Percentiles rank a stretch among this genome's conserved stretches.
These are phyloP conservation scores for Neolamprologus variostigma DNA, from an alignment of 2,113 vertebrate species.

Conservation along the genomic window DNA sequence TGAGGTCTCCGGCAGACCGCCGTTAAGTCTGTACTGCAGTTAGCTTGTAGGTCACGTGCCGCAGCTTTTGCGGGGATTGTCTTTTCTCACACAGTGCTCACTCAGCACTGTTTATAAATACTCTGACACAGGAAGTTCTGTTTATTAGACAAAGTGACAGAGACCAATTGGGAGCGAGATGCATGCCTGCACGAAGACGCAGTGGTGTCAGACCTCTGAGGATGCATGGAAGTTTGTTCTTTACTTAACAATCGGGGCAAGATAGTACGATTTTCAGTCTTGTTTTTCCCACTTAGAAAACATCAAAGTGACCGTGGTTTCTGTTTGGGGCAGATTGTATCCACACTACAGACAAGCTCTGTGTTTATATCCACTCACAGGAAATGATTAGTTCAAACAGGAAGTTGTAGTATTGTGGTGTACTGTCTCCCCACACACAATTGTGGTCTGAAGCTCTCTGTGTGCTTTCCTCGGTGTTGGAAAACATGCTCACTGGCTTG, in stretches of 20 bases:
- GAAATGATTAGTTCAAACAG: conserved; percentile 42
- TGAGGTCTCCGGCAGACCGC: background rate
- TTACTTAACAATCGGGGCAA: background rate
- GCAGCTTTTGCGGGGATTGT: conserved; percentile 27
- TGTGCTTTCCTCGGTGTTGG: background rate
- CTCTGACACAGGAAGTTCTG: conserved; percentile 65
- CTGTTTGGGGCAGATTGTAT: background rate
- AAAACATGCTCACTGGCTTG: background rate
- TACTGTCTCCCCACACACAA: background rate
- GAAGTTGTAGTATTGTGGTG: conserved; percentile 57
- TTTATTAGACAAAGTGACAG: conserved; percentile 62
- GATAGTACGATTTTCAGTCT: background rate
- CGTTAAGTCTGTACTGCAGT: background rate
- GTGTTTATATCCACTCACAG: conserved; percentile 37
- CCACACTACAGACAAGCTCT: background rate
- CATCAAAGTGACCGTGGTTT: background rate
- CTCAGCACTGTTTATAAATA: conserved; percentile 62
- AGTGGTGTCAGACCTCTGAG: conserved; percentile 16
- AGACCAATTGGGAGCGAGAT: conserved; percentile 45
- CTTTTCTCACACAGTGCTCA: conserved; percentile 47
- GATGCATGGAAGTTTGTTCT: background rate
- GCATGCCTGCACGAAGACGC: conserved; percentile 1
- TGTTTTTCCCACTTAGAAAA: background rate
- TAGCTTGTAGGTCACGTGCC: conserved; percentile 32
- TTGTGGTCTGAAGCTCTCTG: background rate